Conservation (phyloP, 2,888 invertebrate species). For the Epirrita christyi region DNA sequence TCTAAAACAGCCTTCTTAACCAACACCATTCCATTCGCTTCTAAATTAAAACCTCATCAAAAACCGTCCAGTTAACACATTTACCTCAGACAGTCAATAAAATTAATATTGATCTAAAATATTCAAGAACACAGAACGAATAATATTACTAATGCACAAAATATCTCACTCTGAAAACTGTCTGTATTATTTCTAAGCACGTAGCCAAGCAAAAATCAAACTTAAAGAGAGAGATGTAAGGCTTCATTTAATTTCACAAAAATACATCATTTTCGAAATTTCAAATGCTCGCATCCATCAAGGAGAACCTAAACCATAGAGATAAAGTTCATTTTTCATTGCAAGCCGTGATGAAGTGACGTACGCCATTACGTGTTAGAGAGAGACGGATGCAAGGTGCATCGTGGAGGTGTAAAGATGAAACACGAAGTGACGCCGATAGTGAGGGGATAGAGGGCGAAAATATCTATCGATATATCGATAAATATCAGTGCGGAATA, state of each 20-base stretch:
- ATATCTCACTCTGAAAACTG: neutral
- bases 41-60: conserved; percentile 54
- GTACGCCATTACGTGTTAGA: conserved; percentile 35
- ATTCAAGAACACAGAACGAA: conserved; percentile 12
- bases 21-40: conserved; percentile 53
- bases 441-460: conserved; percentile 53
- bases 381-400: conserved; percentile 60
- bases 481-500: too few relatives aligned
- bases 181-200: neutral
- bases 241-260: too few relatives aligned
- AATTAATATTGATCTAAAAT: conserved; percentile 25
- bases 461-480: conserved; percentile 2
- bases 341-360: neutral
- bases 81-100: conserved; percentile 17
- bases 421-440: conserved; percentile 78
- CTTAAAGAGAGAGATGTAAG: too few relatives aligned
- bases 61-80: conserved; percentile 10
- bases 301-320: neutral
- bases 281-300: too few relatives aligned
- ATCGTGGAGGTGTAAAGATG: conserved; percentile 82
- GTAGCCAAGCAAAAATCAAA: too few relatives aligned
- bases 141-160: neutral
- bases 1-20: conserved; percentile 38
- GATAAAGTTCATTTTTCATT: conserved; percentile 9
- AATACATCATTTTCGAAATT: too few relatives aligned